Evolutionary conservation across 2,797 vertebrate genomes (phyloP), one percentile per base, ranked within the genome.

Genomic region (Cossypha heuglini): DNA sequence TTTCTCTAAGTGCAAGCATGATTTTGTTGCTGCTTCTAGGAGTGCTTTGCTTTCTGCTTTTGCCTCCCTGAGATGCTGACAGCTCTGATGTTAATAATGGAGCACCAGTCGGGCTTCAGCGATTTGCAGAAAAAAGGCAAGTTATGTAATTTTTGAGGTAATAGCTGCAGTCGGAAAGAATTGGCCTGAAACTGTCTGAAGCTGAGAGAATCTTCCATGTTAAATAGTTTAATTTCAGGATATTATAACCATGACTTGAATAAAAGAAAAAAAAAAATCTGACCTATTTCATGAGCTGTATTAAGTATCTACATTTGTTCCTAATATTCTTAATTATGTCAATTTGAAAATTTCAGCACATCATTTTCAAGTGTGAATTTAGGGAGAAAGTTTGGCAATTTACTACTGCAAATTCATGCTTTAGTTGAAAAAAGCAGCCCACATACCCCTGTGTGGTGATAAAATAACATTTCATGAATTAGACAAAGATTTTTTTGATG

Each of bases 161-260:
- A 94, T 96, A 96, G 73, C 93, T 96, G 90, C 67, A 95, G 83
- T 92, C 5, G 25, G 73, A 87, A 96, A 97, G 93, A 96, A 90
- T 75, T 96, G 95, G 90, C 96, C 97, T 97, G 72, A 96, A 97
- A 97, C 89, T 94, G 93, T 97, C 97, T 96, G 89, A 88, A 94
- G 48, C 87, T 58, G 67, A 90, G 80, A 93, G 79, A 92, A 93
- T 95, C 31, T 90, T 94, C 61, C 63, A 75, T 61, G 74, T 93
- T 95, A 96, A 95, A 96, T 66, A 92, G 88, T 96, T 94, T 97
- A 95, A 96, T 95, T 96, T 95, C 75, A 84, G 94, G 78, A 92
- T 94, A 84, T 96, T 92, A 92, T 88, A 91, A 82, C 80, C 51
- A 81, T 79, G 42, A 85, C 62, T 92, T 77, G 69, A 94, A 87